These are phyloP conservation scores for Bryconaethiops microstoma DNA, from an alignment of 2,797 vertebrate species.

Conservation along the genomic window DNA sequence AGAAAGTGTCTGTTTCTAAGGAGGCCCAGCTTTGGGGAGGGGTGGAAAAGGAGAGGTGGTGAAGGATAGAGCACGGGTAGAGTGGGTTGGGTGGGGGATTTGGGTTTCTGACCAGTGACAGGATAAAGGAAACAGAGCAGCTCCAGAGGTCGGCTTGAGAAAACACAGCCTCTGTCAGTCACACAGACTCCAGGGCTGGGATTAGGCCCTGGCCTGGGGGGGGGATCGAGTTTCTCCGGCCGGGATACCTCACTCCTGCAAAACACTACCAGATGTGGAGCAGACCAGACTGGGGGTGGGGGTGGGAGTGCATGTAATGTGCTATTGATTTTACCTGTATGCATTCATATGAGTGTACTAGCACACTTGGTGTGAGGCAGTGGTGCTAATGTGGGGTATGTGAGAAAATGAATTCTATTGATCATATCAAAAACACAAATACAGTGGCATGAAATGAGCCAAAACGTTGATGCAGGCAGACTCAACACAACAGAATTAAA, in stretches of 20 bases:
- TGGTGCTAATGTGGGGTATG: background rate
- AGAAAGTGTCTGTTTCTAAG: constrained; percentile 59
- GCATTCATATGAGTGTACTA: constrained; percentile 12
- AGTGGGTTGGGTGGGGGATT: constrained; percentile 31
- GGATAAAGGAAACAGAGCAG: constrained; percentile 65
- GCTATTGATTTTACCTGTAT: constrained; percentile 40
- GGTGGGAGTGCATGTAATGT: constrained; percentile 20
- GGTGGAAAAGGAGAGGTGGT: constrained; percentile 10
- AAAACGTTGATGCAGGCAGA: background rate
- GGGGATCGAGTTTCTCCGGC: constrained; percentile 58
- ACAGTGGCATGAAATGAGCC: background rate
- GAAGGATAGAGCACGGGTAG: constrained; percentile 22
- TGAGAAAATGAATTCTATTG: background rate
- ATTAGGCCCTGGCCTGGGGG: constrained; percentile 56
- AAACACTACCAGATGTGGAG: constrained; percentile 67
- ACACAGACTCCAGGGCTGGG: constrained; percentile 60
- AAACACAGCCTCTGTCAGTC: constrained; percentile 64
- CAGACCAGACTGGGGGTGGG: constrained; percentile 39
- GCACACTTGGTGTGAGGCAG: background rate
- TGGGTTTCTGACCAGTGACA: constrained; percentile 61
- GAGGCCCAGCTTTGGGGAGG: constrained; percentile 42
- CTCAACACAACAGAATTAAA: background rate
- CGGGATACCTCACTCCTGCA: constrained; percentile 60
- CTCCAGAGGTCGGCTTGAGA: constrained; percentile 58
- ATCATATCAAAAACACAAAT: background rate